These are phyloP conservation scores for Oceanodroma tethys DNA, from an alignment of 2,113 vertebrate species.

Conservation along the genomic window DNA sequence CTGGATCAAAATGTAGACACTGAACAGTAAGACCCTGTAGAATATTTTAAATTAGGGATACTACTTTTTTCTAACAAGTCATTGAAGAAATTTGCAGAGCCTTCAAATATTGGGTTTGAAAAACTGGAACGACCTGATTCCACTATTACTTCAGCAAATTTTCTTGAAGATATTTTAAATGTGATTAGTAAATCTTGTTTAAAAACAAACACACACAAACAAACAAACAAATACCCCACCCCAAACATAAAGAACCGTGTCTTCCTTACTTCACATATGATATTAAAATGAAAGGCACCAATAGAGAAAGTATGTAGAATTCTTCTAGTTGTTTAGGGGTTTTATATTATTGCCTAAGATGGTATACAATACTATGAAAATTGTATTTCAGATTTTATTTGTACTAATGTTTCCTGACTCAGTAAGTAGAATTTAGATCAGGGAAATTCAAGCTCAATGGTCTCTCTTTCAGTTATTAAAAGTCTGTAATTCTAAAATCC, in stretches of 20 bases:
- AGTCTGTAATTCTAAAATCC: neutral
- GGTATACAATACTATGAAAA: neutral
- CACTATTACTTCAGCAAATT: neutral
- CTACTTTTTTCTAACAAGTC: neutral
- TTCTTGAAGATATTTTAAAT: neutral
- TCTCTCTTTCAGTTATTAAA: neutral
- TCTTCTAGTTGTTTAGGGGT: neutral
- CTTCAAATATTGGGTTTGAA: neutral
- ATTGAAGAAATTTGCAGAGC: neutral
- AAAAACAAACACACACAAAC: neutral
- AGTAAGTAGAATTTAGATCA: neutral
- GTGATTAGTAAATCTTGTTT: neutral
- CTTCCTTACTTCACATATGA: neutral
- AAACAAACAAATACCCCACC: neutral
- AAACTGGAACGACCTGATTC: neutral
- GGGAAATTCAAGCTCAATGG: neutral
- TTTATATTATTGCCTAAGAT: neutral
- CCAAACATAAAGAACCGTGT: neutral
- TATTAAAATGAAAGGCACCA: neutral
- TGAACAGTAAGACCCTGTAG: neutral
- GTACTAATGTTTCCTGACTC: neutral
- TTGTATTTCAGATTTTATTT: neutral
- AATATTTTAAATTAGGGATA: neutral
- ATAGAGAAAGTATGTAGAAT: neutral
- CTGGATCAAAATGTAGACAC: neutral